Percentiles rank a stretch among this genome's conserved stretches.
Evolutionary conservation across 2,888 invertebrate species (phyloP).

Genomic region (Heterodera filipjevi): DNA sequence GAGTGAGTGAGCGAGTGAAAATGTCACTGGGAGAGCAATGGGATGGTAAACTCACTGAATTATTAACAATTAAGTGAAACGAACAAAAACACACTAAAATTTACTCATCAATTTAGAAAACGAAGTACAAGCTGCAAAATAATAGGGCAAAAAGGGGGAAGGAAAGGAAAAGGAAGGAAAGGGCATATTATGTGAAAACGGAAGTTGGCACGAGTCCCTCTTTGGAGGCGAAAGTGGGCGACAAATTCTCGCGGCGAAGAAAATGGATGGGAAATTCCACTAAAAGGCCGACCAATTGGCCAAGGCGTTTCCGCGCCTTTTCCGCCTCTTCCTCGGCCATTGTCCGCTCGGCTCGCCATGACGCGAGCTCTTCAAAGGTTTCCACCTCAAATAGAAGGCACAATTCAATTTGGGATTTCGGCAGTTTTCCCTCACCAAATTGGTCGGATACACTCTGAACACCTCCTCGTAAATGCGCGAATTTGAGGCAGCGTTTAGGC

Average conservation of each 20-base stretch:
- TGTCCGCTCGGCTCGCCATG: slow-evolving; percentile 36
- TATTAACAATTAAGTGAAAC: too few species aligned
- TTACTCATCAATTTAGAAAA: not conserved
- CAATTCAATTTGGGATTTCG: slow-evolving; percentile 63
- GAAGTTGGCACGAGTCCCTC: slow-evolving; percentile 90
- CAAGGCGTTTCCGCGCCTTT: slow-evolving; percentile 54
- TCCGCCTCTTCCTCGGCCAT: slow-evolving; percentile 77
- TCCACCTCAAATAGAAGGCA: slow-evolving; percentile 70
- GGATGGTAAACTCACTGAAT: too few species aligned
- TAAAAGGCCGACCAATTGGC: slow-evolving; percentile 69
- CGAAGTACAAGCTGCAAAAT: not conserved
- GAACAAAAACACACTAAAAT: not conserved
- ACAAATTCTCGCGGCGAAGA: slow-evolving; percentile 82
- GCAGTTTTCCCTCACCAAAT: slow-evolving; percentile 77
- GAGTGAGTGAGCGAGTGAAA: too few species aligned
- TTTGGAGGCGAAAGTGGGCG: slow-evolving; percentile 81
- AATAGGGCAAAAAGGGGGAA: too few species aligned
- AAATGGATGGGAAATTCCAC: slow-evolving; percentile 88
- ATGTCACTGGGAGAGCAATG: too few species aligned
- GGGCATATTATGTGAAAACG: slow-evolving; percentile 76
- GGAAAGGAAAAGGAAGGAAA: too few species aligned
- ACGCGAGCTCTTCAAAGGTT: slow-evolving; percentile 73
- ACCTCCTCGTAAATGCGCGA: slow-evolving; percentile 86
- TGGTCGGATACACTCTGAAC: slow-evolving; percentile 86
- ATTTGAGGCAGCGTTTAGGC: slow-evolving; percentile 79